A percentile compares a stretch with the other conserved stretches of the same genome.
These are phyloP conservation scores for Campylomormyrus tamandua DNA, from an alignment of 2,113 vertebrate species.

Conservation along the genomic window DNA sequence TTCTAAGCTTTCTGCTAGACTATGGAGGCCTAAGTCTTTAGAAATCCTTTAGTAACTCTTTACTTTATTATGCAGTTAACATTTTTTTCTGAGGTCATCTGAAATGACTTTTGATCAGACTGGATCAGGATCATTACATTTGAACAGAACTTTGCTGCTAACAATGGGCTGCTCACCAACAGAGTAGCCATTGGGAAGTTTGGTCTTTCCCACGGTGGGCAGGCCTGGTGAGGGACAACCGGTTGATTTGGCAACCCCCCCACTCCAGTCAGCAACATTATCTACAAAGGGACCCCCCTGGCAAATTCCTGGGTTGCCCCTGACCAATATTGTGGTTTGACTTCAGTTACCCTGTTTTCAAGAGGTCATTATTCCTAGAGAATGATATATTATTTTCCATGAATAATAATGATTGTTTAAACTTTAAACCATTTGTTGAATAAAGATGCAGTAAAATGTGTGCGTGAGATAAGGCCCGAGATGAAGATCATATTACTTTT, in stretches of 20 bases:
- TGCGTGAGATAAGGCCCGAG: background rate
- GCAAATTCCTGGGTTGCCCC: background rate
- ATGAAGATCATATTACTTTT: background rate
- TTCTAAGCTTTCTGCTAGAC: background rate
- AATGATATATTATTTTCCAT: background rate
- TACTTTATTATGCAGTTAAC: background rate
- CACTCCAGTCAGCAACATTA: too few species aligned
- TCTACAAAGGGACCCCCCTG: too few species aligned
- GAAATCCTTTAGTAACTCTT: background rate
- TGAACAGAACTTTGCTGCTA: background rate
- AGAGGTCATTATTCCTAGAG: background rate
- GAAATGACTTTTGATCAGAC: background rate
- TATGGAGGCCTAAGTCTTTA: background rate
- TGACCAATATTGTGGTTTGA: background rate
- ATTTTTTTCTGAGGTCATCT: background rate
- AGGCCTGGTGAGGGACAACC: too few species aligned
- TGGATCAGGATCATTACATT: background rate
- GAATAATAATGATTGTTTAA: background rate
- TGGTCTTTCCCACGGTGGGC: too few species aligned
- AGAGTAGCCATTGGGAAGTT: background rate
- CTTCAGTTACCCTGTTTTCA: too few species aligned
- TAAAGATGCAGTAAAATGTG: background rate
- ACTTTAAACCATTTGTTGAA: background rate
- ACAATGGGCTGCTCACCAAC: background rate
- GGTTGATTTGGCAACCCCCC: too few species aligned